Conservation (phyloP, 1,140 invertebrate genomes). For the Caenorhabditis briggsae region DNA sequence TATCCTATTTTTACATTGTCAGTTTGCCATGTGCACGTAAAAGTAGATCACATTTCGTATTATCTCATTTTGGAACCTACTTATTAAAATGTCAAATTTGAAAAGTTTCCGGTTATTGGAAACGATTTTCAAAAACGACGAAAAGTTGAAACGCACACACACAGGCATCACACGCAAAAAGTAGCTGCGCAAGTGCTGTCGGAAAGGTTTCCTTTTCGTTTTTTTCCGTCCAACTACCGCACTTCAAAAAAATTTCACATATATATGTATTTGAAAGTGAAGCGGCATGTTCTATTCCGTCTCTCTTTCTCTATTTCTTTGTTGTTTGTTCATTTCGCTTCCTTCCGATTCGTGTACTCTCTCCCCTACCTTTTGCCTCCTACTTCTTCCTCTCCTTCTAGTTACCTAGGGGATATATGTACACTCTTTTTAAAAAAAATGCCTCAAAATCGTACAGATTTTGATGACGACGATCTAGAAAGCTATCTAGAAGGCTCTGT, state of each 20-base stretch:
- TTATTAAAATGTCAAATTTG: no score
- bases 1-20: no score
- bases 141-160: slow-evolving; percentile 24
- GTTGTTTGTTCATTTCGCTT: slow-evolving; percentile 32
- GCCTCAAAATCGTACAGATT: slow-evolving; percentile 15
- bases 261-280: slow-evolving; percentile 6
- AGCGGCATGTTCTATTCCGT: slow-evolving; percentile 50
- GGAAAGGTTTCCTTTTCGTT: no score
- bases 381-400: neutral
- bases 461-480: slow-evolving; percentile 50
- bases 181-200: slow-evolving; percentile 37
- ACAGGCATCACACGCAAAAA: slow-evolving; percentile 12
- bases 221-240: slow-evolving; percentile 7
- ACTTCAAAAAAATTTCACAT: slow-evolving; percentile 22
- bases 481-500: slow-evolving; percentile 48
- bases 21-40: no score
- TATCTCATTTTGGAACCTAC: no score
- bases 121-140: slow-evolving; percentile 4
- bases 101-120: slow-evolving; percentile 23
- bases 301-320: slow-evolving; percentile 47
- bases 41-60: no score
- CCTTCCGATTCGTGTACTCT: slow-evolving; percentile 30
- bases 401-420: slow-evolving; percentile 8
- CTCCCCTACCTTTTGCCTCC: neutral
- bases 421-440: neutral